phyloP scores from a whole-genome alignment of 2,888 invertebrate genomes.

The Drosophila infuscata region DNA sequence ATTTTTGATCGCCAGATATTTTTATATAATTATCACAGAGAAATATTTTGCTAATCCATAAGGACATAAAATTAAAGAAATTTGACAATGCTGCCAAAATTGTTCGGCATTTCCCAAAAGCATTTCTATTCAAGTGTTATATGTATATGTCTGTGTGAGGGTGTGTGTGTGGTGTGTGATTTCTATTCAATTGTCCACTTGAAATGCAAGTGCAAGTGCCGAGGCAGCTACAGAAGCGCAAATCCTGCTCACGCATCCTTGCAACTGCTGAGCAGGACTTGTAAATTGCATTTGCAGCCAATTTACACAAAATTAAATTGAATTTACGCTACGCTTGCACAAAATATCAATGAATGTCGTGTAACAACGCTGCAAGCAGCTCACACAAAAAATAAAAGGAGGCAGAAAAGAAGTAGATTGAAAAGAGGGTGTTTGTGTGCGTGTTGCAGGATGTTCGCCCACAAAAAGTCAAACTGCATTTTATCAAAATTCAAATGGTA shows the following conservation, averaged over 20 bases:
- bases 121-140: background rate
- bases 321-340: slow-evolving; percentile 75
- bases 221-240: slow-evolving; percentile 31
- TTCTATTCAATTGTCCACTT: slow-evolving; percentile 32
- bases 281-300: slow-evolving; percentile 77
- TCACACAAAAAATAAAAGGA: slow-evolving; percentile 25
- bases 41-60: background rate
- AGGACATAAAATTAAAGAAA: background rate
- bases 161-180: slow-evolving; percentile 3
- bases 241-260: slow-evolving; percentile 49
- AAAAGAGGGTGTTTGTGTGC: background rate
- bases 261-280: slow-evolving; percentile 54
- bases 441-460: slow-evolving; percentile 27
- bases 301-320: slow-evolving; percentile 78
- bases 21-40: background rate
- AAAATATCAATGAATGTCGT: slow-evolving; percentile 77
- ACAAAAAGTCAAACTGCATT: slow-evolving; percentile 71
- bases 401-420: slow-evolving; percentile 18
- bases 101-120: slow-evolving; percentile 1
- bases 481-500: slow-evolving; percentile 79
- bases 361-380: slow-evolving; percentile 48
- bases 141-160: background rate
- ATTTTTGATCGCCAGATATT: background rate
- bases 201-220: slow-evolving; percentile 30
- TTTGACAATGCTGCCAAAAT: background rate